phyloP scores from a whole-genome alignment of 1,140 invertebrate species.

The Melitaea cinxia region DNA sequence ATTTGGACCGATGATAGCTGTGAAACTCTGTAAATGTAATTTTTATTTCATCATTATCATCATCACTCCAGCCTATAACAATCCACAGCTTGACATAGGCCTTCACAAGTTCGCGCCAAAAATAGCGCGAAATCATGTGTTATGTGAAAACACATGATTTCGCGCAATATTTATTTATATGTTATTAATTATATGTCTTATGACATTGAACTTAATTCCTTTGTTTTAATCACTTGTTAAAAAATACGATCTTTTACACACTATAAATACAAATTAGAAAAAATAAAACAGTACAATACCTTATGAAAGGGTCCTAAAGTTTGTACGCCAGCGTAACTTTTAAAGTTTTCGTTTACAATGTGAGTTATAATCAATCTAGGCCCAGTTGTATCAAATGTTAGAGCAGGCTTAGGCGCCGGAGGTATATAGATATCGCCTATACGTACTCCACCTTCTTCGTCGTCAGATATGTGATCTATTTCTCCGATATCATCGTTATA shows the following conservation, averaged over 20 bases:
- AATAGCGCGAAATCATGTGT: no score
- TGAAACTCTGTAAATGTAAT: conserved; percentile 90
- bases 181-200: no score
- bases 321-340: conserved; percentile 96
- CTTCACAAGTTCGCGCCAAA: no score
- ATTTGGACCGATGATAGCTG: conserved; percentile 98
- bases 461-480: conserved; percentile 80
- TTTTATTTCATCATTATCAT: background rate
- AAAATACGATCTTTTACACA: no score
- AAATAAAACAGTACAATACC: conserved; percentile 74
- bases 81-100: no score
- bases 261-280: no score
- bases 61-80: no score
- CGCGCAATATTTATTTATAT: no score
- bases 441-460: conserved; percentile 84
- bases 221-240: no score
- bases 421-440: conserved; percentile 94
- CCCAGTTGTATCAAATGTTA: conserved; percentile 86
- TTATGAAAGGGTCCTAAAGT: conserved; percentile 93
- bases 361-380: conserved; percentile 95
- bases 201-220: no score
- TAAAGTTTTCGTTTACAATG: conserved; percentile 97
- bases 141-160: no score
- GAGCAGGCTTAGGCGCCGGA: conserved; percentile 88
- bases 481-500: conserved; percentile 56